Conservation (phyloP, 2,113 vertebrate genomes). For the Panthera tigris region DNA sequence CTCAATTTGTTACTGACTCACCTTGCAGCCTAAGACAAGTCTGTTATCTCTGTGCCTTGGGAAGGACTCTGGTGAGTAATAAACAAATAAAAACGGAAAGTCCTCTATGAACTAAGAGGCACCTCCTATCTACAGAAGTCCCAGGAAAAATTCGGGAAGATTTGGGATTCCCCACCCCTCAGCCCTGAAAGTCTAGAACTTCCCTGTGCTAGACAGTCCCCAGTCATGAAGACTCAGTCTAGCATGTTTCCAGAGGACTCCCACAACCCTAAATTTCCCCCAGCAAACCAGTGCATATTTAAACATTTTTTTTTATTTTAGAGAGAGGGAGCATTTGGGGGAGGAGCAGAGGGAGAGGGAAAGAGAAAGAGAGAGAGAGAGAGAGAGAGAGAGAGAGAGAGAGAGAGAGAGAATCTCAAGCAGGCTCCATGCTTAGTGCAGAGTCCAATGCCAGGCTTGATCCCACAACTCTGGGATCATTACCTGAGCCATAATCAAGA, state of each 20-base stretch:
- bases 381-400: no score
- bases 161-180: not conserved
- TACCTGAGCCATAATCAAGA: no score
- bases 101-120: not conserved
- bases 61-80: not conserved
- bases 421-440: no score
- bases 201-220: not conserved
- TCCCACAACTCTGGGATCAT: no score
- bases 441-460: no score
- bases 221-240: not conserved
- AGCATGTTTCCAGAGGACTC: not conserved
- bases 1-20: not conserved
- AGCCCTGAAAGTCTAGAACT: not conserved
- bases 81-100: not conserved
- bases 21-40: not conserved
- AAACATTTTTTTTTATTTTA: no score
- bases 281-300: not conserved
- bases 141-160: not conserved
- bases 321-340: no score
- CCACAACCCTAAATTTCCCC: not conserved
- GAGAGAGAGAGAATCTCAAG: no score
- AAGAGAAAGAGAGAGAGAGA: no score
- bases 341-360: no score
- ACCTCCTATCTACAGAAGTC: not conserved
- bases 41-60: not conserved